Evolutionary conservation across 1,140 invertebrate genomes (phyloP), one percentile per base, ranked within the genome.

Genomic region (Elymnias hypermnestra): DNA sequence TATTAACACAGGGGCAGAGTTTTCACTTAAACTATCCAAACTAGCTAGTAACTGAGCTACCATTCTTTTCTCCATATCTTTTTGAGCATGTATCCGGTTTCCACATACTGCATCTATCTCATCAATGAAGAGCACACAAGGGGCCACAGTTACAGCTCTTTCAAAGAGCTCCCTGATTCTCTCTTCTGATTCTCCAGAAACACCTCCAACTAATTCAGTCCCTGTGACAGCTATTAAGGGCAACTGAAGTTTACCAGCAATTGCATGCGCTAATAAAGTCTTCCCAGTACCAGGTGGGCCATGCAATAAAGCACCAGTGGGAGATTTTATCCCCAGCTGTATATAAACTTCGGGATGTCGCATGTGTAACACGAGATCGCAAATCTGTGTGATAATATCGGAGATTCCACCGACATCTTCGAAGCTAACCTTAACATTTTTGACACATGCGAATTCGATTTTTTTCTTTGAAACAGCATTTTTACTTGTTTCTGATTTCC

Each of bases 131-230:
- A 98, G 77, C 14, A 98, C 89, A 79, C 95, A 95, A 0, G 95
- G 95, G 19, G 94, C 90, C 31, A 77, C 69, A 19, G 89, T 70
- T 3, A 90, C 73, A 10, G 96, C 97, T 73, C 93, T 91, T 21
- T 96, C 92, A 88, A 99, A 99, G 2, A 98, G 71, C 48, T 97
- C 92, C 45, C 97, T 88, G 40, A 99, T 95, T 57, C 95, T 90
- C 62, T 95, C 92, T 87, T 99, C 98, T 7, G 95, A 98, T 75
- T 99, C 97, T 0, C 97, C 97, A 1, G 97, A 98, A 54, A 98
- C 90, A 8, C 97, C 97, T n/a, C 93, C 94, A 15, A 99, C 91
- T 26, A 99, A 74, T 83, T 99, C 96, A 2, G 97, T 95, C 0
- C 95, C 95, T 28, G 94, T 91, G 3, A 98, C 91, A 83, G 95